Evolutionary conservation across 2,888 invertebrate species (phyloP).

Genomic region (Actias luna): DNA sequence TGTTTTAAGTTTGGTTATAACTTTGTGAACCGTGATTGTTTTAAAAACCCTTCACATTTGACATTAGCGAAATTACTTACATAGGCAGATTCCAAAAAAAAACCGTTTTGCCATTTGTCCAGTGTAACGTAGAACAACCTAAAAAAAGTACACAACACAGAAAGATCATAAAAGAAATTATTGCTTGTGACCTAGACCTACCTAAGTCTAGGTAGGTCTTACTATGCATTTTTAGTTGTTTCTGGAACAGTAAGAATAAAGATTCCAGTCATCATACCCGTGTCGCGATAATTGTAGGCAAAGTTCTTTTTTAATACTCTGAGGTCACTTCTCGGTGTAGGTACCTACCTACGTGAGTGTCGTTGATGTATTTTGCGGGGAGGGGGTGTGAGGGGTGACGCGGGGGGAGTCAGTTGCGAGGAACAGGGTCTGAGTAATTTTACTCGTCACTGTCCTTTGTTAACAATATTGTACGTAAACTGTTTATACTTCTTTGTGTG

Average conservation of each 20-base stretch:
- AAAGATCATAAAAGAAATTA: too few relatives aligned
- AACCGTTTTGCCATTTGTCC: too few relatives aligned
- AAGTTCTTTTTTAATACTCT: slow-evolving; percentile 17
- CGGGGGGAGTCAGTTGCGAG: slow-evolving; percentile 24
- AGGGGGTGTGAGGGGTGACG: slow-evolving; percentile 22
- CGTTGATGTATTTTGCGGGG: slow-evolving; percentile 13
- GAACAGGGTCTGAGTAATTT: slow-evolving; percentile 36
- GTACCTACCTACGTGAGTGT: slow-evolving; percentile 4
- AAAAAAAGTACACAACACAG: too few relatives aligned
- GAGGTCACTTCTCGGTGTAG: neutral
- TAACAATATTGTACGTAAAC: slow-evolving; percentile 23
- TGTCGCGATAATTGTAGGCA: neutral
- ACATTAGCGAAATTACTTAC: too few relatives aligned
- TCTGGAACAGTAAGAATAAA: neutral
- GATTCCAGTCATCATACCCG: neutral
- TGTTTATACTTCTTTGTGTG: slow-evolving; percentile 15
- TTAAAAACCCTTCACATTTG: too few relatives aligned
- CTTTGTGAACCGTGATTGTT: too few relatives aligned
- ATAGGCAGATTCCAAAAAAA: too few relatives aligned
- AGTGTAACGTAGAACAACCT: too few relatives aligned
- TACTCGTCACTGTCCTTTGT: slow-evolving; percentile 46
- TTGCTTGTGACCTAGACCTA: too few relatives aligned
- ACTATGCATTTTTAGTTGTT: too few relatives aligned
- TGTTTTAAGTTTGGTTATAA: too few relatives aligned
- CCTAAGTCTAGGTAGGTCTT: too few relatives aligned